Conservation (phyloP, 2,797 vertebrate genomes). For the Acanthurus lineatus region DNA sequence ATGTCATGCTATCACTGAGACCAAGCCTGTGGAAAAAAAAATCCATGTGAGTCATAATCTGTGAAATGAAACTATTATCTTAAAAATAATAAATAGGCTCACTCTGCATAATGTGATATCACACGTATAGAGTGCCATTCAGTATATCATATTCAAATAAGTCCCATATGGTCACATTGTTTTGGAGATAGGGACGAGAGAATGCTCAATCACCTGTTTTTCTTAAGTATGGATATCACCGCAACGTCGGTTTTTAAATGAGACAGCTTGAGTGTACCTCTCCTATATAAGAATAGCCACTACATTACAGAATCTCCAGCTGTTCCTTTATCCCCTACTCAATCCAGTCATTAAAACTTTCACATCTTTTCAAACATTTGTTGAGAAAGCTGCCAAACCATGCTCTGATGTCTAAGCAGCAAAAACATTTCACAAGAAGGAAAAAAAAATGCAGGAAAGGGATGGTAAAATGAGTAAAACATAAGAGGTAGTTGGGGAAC, state of each 20-base stretch:
- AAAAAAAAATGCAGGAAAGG: neutral
- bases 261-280: conserved; percentile 80
- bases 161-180: conserved; percentile 78
- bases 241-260: conserved; percentile 58
- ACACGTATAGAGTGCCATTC: conserved; percentile 58
- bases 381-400: conserved; percentile 69
- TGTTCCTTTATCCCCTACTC: conserved; percentile 80
- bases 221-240: conserved; percentile 74
- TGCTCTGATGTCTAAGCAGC: conserved; percentile 48
- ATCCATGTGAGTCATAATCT: conserved; percentile 60
- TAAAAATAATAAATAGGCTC: conserved; percentile 71
- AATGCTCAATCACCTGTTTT: conserved; percentile 81
- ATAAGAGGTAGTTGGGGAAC: conserved; percentile 14
- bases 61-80: conserved; percentile 74
- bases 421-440: conserved; percentile 53
- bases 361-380: conserved; percentile 79
- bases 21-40: conserved; percentile 39
- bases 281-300: conserved; percentile 80
- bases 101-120: conserved; percentile 67
- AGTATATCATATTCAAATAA: conserved; percentile 69
- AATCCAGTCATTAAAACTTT: conserved; percentile 82
- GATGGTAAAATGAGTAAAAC: conserved; percentile 10
- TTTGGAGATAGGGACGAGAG: conserved; percentile 71
- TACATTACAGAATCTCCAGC: conserved; percentile 81
- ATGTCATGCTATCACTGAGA: conserved; percentile 45